Base-by-base conservation (phyloP, 2,797 vertebrate genomes). In the Cirrhinus mrigala region DNA sequence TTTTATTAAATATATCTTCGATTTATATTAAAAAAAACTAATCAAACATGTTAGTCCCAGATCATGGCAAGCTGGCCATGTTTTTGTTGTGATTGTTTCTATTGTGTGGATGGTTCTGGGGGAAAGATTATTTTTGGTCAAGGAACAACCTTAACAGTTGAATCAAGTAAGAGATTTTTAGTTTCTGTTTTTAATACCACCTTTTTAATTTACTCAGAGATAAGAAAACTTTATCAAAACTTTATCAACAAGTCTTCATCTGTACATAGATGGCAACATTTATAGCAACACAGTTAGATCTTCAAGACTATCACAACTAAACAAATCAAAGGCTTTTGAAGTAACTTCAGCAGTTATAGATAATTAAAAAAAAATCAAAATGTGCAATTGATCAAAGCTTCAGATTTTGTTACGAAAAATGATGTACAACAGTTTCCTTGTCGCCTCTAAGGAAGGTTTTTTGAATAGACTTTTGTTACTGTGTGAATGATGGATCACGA, bases 61-160 rank as follows among this genome's bases (percentile, higher is more conserved):
- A 20, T 74, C 0, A n/a, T 7, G 54, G 54, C 8, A 48, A 74
- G 37, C n/a, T 54, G 52, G 52, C 6, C n/a, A 60, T 46, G 76
- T 88, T 86, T 81, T 88, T 86, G 85, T 79, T 37, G 64, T 18
- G 60, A 64, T 69, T 44, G 37, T 52, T 81, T 15, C 46, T 64
- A 40, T 48, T 69, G 87, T 88, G 87, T 88, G 87, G 83, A 88
- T 74, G 54, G 2, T 73, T 6, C 78, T 18, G 40, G 52, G 10
- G 18, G 3, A 27, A 89, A 87, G 62, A 73, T 89, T 1, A 40
- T 81, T 18, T 89, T 89, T 83, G 83, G 80, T 74, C 81, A 78
- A 76, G 85, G 85, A 79, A 88, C 81, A 12, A 44, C 11, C 4
- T 60, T 82, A 52, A 84, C 33, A 40, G 60, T 76, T 66, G n/a